A percentile compares a stretch with the other conserved stretches of the same genome.
Conservation (phyloP, 2,113 vertebrate genomes). For the Thermophis baileyi region DNA sequence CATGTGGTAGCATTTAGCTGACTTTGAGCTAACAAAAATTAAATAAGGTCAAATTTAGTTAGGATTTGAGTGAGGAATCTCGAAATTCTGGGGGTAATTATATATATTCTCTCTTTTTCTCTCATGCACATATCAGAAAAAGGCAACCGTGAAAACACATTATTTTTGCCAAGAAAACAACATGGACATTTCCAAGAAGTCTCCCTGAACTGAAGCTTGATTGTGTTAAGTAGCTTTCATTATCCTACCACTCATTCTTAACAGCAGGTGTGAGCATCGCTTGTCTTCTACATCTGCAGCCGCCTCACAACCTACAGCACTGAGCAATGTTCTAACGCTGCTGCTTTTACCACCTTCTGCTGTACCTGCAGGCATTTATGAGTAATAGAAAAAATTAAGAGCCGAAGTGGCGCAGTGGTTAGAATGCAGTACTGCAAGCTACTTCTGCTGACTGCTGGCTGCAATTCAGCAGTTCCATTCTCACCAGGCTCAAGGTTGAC, state of each 20-base stretch:
- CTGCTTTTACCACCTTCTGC: not conserved
- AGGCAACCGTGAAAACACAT: not conserved
- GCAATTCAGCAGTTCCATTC: too few relatives aligned
- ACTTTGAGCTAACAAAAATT: not conserved
- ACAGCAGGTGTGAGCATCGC: not conserved
- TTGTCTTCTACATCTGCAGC: not conserved
- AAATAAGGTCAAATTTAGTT: not conserved
- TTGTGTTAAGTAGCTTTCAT: not conserved
- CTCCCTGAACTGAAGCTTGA: not conserved
- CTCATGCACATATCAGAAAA: not conserved
- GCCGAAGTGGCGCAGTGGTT: too few relatives aligned
- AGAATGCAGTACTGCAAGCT: too few relatives aligned
- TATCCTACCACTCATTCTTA: not conserved
- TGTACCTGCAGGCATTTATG: not conserved
- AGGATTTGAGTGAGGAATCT: not conserved
- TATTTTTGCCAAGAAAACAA: not conserved
- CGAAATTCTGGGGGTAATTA: not conserved
- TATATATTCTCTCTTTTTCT: not conserved
- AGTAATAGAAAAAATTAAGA: not conserved
- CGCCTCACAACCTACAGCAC: not conserved
- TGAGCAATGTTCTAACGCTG: not conserved
- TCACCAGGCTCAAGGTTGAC: too few relatives aligned
- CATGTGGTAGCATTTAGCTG: not conserved
- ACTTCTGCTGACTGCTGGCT: too few relatives aligned
- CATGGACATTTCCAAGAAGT: not conserved